Percentiles rank a stretch among this genome's conserved stretches.
phyloP scores from a whole-genome alignment of 2,113 vertebrate species.

The Spea multiplicata region DNA sequence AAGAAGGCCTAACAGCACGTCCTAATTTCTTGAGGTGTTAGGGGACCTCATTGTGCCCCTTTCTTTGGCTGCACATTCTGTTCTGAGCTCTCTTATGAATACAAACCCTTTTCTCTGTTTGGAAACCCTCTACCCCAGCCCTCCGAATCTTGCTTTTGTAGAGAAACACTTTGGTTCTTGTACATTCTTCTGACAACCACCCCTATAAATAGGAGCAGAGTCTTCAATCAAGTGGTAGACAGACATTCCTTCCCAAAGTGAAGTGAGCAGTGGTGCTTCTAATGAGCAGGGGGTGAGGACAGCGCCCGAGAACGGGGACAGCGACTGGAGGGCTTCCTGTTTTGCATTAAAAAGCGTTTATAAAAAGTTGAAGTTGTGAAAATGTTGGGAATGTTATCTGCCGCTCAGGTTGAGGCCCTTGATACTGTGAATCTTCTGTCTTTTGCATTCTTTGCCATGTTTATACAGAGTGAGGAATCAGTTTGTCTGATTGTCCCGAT shows the following conservation, averaged over 20 bases:
- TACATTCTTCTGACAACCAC: constrained; percentile 31
- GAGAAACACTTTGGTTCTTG: constrained; percentile 22
- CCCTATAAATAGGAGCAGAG: constrained; percentile 41
- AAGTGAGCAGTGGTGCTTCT: neutral
- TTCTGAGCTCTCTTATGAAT: constrained; percentile 5
- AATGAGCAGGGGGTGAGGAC: neutral
- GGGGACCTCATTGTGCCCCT: constrained; percentile 11
- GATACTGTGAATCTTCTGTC: no score
- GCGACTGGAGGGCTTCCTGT: no score
- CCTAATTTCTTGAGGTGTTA: constrained; percentile 32
- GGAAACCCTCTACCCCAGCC: neutral
- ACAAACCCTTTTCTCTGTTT: neutral
- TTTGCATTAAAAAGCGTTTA: no score
- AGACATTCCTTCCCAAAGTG: constrained; percentile 17
- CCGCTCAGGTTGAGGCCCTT: no score
- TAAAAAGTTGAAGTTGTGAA: no score
- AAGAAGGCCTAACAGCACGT: constrained; percentile 6
- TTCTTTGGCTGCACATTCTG: constrained; percentile 30
- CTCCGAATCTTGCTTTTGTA: constrained; percentile 7
- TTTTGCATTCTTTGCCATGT: no score
- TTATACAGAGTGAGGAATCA: no score
- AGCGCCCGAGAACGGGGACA: no score
- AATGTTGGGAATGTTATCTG: no score
- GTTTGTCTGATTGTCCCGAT: no score
- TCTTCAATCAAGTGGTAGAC: constrained; percentile 7